Conservation (phyloP, 2,888 invertebrate genomes). For the Tiphia femorata region DNA sequence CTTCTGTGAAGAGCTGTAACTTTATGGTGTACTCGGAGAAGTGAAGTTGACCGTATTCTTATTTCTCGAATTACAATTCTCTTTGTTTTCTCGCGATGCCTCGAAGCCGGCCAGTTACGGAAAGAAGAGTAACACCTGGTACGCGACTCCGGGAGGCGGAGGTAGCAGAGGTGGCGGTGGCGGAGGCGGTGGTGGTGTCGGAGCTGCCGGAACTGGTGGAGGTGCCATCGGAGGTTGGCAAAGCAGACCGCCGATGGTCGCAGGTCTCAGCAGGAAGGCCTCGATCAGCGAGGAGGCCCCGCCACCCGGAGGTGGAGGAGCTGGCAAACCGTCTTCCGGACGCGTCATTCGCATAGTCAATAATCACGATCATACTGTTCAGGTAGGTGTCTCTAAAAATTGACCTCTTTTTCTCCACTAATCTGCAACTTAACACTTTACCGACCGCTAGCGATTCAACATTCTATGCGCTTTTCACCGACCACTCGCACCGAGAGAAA, state of each 20-base stretch:
- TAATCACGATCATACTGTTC: conserved; percentile 91
- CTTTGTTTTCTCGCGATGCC: too few species aligned
- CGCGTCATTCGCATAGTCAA: conserved; percentile 93
- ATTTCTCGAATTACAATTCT: too few species aligned
- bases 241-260: conserved; percentile 72
- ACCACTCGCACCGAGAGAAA: too few species aligned
- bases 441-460: too few species aligned
- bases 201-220: conserved; percentile 50
- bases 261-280: conserved; percentile 82
- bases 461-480: too few species aligned
- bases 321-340: conserved; percentile 83
- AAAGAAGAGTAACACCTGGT: conserved; percentile 91
- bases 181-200: conserved; percentile 51
- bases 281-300: conserved; percentile 86
- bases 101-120: conserved; percentile 88
- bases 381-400: too few species aligned
- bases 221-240: conserved; percentile 64
- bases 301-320: conserved; percentile 75
- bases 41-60: not conserved
- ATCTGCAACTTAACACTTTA: too few species aligned
- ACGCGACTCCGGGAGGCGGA: conserved; percentile 74
- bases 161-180: conserved; percentile 68
- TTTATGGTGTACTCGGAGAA: too few species aligned
- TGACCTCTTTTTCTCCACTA: too few species aligned
- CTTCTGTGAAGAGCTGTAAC: too few species aligned